These are phyloP conservation scores for Jaculus jaculus DNA, from an alignment of 2,113 vertebrate genomes.

Conservation along the genomic window DNA sequence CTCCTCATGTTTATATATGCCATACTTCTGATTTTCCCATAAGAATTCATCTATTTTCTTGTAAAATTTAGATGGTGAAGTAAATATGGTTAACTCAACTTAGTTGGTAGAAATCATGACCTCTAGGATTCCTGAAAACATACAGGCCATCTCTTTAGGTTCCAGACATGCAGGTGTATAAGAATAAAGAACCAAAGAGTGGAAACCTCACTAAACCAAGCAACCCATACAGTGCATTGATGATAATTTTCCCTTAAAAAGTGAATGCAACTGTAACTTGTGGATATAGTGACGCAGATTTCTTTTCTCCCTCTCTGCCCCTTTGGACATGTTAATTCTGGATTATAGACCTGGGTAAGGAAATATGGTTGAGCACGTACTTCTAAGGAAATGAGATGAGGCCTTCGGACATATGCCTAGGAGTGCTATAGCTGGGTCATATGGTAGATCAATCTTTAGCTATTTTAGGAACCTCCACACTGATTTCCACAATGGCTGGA, in stretches of 20 bases:
- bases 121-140: slow-evolving; percentile 51
- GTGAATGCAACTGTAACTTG: slow-evolving; percentile 53
- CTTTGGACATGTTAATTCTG: neutral
- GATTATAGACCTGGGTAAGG: slow-evolving; percentile 36
- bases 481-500: too few relatives aligned
- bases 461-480: too few relatives aligned
- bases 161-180: slow-evolving; percentile 80
- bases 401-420: too few relatives aligned
- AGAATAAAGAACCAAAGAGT: slow-evolving; percentile 71
- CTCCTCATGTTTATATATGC: slow-evolving; percentile 43
- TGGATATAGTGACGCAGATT: slow-evolving; percentile 50
- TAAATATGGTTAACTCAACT: slow-evolving; percentile 42
- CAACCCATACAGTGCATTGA: slow-evolving; percentile 66
- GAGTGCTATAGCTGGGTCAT: too few relatives aligned
- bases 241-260: slow-evolving; percentile 63
- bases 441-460: too few relatives aligned
- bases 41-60: slow-evolving; percentile 54
- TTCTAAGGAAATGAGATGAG: too few relatives aligned
- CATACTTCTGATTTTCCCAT: slow-evolving; percentile 46
- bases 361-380: too few relatives aligned
- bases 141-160: slow-evolving; percentile 38
- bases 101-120: slow-evolving; percentile 54
- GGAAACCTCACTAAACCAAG: slow-evolving; percentile 72
- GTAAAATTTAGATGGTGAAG: slow-evolving; percentile 55
- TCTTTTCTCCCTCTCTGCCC: neutral